Evolutionary conservation across 2,797 vertebrate genomes (phyloP).

Genomic region (Lophotriccus pileatus): DNA sequence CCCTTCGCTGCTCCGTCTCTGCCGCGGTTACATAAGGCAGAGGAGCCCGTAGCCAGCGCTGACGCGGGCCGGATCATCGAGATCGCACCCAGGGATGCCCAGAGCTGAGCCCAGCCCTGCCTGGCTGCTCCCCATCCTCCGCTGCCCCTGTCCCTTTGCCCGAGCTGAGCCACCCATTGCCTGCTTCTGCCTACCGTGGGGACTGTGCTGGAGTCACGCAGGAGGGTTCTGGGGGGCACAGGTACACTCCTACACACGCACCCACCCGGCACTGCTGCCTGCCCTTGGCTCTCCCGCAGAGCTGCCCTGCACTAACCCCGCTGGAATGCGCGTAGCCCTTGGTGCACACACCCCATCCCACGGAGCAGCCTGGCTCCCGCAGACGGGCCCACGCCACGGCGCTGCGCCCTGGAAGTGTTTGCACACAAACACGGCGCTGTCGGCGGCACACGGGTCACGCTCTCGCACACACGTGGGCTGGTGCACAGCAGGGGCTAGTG

Average conservation of each 20-base stretch:
- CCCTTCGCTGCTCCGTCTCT: not conserved
- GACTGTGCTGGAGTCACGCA: not conserved
- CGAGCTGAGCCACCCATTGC: not conserved
- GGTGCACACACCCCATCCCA: fast-evolving
- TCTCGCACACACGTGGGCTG: not conserved
- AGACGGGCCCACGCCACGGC: not conserved
- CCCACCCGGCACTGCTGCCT: not conserved
- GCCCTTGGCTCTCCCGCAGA: not conserved
- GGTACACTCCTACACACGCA: not conserved
- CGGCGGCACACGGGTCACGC: not conserved
- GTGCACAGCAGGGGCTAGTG: fast-evolving
- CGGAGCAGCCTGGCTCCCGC: not conserved
- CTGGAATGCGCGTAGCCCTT: fast-evolving
- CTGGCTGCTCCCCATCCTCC: not conserved
- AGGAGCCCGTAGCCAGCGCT: not conserved
- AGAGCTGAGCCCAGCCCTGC: not conserved
- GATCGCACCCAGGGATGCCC: not conserved
- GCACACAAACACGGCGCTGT: not conserved
- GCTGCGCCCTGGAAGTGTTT: not conserved
- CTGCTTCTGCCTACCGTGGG: not conserved
- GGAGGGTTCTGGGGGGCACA: not conserved
- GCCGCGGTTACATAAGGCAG: conserved; percentile 41
- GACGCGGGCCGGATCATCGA: not conserved
- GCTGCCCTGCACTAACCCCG: not conserved
- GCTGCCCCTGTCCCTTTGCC: not conserved